These are phyloP conservation scores for Zeus faber DNA, from an alignment of 2,113 vertebrate species.

Conservation along the genomic window DNA sequence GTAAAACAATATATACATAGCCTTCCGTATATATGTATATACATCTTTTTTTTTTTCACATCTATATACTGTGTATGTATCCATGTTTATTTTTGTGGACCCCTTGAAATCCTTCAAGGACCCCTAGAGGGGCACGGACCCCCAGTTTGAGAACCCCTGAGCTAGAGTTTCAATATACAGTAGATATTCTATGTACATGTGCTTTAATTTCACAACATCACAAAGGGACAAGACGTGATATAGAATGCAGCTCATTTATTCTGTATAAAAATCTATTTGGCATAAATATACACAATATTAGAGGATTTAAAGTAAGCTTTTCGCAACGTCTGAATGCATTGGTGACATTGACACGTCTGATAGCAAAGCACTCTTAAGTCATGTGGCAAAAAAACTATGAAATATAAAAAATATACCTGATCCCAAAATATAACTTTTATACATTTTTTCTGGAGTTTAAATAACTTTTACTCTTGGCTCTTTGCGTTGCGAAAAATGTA, in stretches of 20 bases:
- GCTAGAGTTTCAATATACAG: too few relatives aligned
- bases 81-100: too few relatives aligned
- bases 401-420: conserved; percentile 25
- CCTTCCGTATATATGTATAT: too few relatives aligned
- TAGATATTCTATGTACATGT: conserved; percentile 34
- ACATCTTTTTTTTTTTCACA: too few relatives aligned
- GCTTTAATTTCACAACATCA: neutral
- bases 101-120: too few relatives aligned
- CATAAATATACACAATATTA: conserved; percentile 33
- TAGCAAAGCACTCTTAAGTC: conserved; percentile 1
- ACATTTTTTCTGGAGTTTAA: too few relatives aligned
- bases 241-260: conserved; percentile 54
- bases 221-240: conserved; percentile 9
- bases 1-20: too few relatives aligned
- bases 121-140: too few relatives aligned
- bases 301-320: conserved; percentile 5
- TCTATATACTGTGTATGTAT: too few relatives aligned
- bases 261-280: conserved; percentile 59
- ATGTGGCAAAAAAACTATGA: neutral
- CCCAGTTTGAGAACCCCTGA: too few relatives aligned
- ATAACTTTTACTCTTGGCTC: conserved; percentile 40
- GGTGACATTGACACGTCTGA: conserved; percentile 19
- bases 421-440: neutral
- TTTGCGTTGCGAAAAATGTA: conserved; percentile 26
- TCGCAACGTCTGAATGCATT: too few relatives aligned